Conservation (phyloP, 2,113 vertebrate species). For the Onychostoma macrolepis region DNA sequence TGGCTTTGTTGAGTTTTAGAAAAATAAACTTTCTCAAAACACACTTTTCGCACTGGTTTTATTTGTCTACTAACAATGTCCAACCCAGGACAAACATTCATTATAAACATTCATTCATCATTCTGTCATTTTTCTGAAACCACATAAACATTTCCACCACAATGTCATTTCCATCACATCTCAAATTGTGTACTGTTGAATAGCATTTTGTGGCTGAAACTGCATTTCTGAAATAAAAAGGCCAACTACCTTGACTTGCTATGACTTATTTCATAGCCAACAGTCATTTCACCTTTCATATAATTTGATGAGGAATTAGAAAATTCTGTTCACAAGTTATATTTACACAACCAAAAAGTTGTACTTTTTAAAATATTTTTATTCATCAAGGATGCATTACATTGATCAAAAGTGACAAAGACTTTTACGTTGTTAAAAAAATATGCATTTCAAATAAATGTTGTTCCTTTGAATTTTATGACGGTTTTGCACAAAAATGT, state of each 20-base stretch:
- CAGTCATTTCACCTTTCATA: not conserved
- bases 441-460: not conserved
- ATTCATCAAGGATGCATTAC: not conserved
- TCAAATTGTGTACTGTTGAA: not conserved
- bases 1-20: not conserved
- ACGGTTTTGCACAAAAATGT: too few relatives aligned
- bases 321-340: conserved; percentile 9
- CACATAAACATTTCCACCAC: not conserved
- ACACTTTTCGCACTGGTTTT: not conserved
- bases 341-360: not conserved
- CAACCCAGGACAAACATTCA: not conserved
- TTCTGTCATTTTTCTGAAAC: not conserved
- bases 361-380: not conserved
- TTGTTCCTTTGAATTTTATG: not conserved
- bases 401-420: not conserved
- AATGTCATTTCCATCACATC: not conserved
- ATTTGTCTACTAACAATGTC: conserved; percentile 1
- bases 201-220: not conserved
- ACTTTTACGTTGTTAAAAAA: not conserved
- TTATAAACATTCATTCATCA: not conserved
- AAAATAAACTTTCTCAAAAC: not conserved
- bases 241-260: too few relatives aligned
- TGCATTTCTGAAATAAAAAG: too few relatives aligned
- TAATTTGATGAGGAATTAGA: not conserved
- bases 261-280: too few relatives aligned